A percentile compares a stretch with the other conserved stretches of the same genome.
phyloP scores from a whole-genome alignment of 2,797 vertebrate species.

The Coluber constrictor region DNA sequence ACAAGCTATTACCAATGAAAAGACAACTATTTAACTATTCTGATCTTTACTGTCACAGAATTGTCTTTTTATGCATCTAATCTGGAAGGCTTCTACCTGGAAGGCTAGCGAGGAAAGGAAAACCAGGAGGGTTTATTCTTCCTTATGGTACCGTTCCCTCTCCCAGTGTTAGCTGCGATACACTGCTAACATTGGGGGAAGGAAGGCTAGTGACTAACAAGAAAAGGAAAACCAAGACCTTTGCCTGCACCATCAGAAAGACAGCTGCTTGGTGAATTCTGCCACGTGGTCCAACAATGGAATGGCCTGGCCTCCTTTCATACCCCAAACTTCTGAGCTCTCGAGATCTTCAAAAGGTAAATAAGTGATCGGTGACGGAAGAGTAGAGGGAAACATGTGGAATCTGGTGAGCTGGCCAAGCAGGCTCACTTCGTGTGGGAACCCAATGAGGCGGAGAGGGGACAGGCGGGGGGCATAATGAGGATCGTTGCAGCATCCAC shows the following conservation, averaged over 20 bases:
- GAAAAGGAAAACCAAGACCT: background rate
- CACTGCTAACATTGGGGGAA: background rate
- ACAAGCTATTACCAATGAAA: background rate
- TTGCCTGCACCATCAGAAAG: background rate
- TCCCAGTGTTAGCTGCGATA: background rate
- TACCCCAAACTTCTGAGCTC: background rate
- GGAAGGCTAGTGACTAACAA: background rate
- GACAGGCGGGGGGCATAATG: background rate
- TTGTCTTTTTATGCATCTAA: background rate
- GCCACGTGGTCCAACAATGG: background rate
- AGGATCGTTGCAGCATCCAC: background rate
- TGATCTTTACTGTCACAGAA: background rate
- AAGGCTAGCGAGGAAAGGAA: background rate
- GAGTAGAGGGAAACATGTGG: background rate
- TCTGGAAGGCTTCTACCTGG: background rate
- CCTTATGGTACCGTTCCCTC: background rate
- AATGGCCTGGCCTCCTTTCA: background rate
- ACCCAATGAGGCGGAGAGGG: background rate
- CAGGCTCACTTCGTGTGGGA: background rate
- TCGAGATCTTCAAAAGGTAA: background rate
- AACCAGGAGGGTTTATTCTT: background rate
- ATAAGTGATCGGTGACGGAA: background rate
- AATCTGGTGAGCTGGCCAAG: background rate
- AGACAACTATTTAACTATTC: background rate
- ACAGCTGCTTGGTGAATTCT: background rate